These are phyloP conservation scores for Alosa sapidissima DNA, from an alignment of 2,797 vertebrate genomes.

Conservation along the genomic window DNA sequence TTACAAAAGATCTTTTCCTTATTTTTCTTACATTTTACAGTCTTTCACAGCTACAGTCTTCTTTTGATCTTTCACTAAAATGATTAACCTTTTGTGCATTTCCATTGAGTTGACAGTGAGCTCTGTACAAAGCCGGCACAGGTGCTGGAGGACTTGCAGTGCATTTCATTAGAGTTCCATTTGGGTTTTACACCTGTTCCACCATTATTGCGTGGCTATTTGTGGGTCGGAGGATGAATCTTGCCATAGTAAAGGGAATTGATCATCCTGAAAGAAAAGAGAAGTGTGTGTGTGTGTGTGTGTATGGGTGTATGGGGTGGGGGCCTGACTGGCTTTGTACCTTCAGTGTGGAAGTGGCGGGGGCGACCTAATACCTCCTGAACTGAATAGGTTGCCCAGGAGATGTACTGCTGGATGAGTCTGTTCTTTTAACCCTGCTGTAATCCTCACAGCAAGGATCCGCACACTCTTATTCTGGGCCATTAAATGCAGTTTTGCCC, in stretches of 20 bases:
- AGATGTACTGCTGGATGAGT: conserved; percentile 45
- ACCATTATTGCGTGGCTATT: conserved; percentile 1
- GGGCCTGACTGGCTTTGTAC: neutral
- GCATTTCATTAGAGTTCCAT: neutral
- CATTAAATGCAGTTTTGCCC: conserved; percentile 31
- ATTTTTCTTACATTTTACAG: neutral
- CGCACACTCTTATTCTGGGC: conserved; percentile 37
- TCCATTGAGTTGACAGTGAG: neutral
- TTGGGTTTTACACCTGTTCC: neutral
- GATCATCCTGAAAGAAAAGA: neutral
- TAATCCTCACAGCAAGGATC: neutral
- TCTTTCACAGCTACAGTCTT: neutral
- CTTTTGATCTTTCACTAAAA: neutral
- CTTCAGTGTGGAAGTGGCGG: neutral
- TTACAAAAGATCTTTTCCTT: neutral
- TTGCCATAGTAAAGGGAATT: conserved; percentile 16
- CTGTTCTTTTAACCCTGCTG: conserved; percentile 40
- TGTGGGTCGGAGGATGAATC: conserved; percentile 9
- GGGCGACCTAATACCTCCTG: neutral
- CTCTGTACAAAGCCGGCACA: conserved; percentile 56
- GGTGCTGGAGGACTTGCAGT: conserved; percentile 59
- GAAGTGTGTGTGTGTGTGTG: too few species aligned
- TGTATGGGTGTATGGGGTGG: too few species aligned
- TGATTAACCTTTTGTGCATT: conserved; percentile 1
- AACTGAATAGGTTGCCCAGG: neutral